A percentile compares a stretch with the other conserved stretches of the same genome.
Evolutionary conservation across 2,797 vertebrate genomes (phyloP).

Genomic region (Bryconaethiops microstoma): DNA sequence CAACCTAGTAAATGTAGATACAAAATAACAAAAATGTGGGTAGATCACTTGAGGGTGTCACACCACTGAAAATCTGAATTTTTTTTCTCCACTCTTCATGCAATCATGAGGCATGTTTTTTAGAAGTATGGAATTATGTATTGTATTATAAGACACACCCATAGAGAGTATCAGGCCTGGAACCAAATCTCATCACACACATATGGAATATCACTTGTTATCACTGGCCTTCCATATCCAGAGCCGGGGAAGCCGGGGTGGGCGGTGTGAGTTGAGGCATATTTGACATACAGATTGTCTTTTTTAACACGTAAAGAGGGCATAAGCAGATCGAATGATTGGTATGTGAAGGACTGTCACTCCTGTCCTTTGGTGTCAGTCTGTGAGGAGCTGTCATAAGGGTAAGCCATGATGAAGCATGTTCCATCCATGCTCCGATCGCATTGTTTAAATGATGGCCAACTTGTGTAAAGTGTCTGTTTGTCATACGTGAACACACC

Average conservation of each 20-base stretch:
- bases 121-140: conserved; percentile 6
- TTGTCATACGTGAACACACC: too few relatives aligned
- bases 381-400: conserved; percentile 29
- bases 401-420: conserved; percentile 41
- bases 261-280: conserved; percentile 30
- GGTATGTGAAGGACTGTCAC: too few relatives aligned
- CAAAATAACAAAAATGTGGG: not conserved
- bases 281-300: conserved; percentile 52
- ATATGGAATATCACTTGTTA: conserved; percentile 52
- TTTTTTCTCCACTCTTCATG: not conserved
- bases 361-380: conserved; percentile 52
- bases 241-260: conserved; percentile 7
- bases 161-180: conserved; percentile 40
- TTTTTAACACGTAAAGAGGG: conserved; percentile 30
- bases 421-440: conserved; percentile 39
- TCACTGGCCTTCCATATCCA: conserved; percentile 46
- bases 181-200: conserved; percentile 51
- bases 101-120: not conserved
- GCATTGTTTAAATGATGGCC: conserved; percentile 32
- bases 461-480: too few relatives aligned
- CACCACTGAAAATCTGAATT: too few relatives aligned
- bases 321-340: conserved; percentile 41
- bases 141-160: not conserved
- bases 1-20: too few relatives aligned
- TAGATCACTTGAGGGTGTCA: too few relatives aligned